A percentile compares a stretch with the other conserved stretches of the same genome.
phyloP scores from a whole-genome alignment of 2,797 vertebrate species.

The Otolemur crassicaudatus region DNA sequence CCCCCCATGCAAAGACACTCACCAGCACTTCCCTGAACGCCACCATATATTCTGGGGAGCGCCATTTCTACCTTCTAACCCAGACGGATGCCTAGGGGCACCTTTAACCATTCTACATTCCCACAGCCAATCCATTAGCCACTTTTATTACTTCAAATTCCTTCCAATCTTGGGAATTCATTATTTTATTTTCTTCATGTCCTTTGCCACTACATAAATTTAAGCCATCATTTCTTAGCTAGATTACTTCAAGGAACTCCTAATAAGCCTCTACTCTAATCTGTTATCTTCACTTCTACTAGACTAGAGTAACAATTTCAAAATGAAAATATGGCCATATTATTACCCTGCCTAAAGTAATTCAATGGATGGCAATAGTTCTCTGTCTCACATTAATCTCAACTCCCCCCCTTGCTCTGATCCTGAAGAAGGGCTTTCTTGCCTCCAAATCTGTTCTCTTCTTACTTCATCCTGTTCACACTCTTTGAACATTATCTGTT shows the following conservation, averaged over 20 bases:
- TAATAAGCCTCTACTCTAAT: not conserved
- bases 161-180: not conserved
- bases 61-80: not conserved
- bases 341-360: not conserved
- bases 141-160: conserved; percentile 18
- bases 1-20: not conserved
- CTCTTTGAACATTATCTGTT: not conserved
- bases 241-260: not conserved
- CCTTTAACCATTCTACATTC: not conserved
- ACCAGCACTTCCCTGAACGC: not conserved
- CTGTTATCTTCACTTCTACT: not conserved
- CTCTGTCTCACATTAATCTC: not conserved
- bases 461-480: not conserved
- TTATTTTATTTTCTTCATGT: conserved; percentile 54
- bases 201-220: not conserved
- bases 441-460: not conserved
- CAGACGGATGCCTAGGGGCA: not conserved
- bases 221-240: not conserved
- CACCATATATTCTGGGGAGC: not conserved
- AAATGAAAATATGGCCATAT: conserved; percentile 1
- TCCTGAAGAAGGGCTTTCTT: not conserved
- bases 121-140: not conserved
- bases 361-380: not conserved
- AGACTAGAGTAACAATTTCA: not conserved
- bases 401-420: not conserved